Base-by-base conservation (phyloP, 2,797 vertebrate species). In the Aselliscus stoliczkanus region DNA sequence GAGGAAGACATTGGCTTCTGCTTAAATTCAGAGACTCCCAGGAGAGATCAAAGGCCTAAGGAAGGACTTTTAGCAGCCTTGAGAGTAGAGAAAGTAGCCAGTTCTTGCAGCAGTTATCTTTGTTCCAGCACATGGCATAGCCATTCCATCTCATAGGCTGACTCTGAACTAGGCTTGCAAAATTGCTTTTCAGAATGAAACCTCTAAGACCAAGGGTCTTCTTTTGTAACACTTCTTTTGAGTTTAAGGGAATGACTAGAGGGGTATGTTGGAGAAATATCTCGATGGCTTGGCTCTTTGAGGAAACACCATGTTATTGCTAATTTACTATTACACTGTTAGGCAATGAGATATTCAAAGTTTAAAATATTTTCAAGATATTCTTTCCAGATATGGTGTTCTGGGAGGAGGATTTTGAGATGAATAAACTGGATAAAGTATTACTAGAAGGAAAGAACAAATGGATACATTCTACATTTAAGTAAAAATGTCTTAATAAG, bases 1-100 rank as follows among this genome's bases (percentile, higher is more conserved):
- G 99, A 99, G 98, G 99, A 99, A 99, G 98, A 99, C 99, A 99
- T 99, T 98, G 99, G 98, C 98, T 96, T 98, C 97, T 97, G 98
- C 97, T 98, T 97, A 97, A 98, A 97, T 98, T 97, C 90, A 15
- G 98, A 97, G 98, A 98, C 98, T 98, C 98, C 99, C 98, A 97
- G 90, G 96, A 98, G 98, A 98, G 98, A 99, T 99, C 99, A 99
- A 99, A 99, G 99, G 92, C 96, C 77, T 94, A 44, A 56, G 58
- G 11, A 67, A 97, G 96, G 82, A 73, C 87, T 97, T 98, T 98
- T 98, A 98, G 98, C 98, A 98, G 98, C 98, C 98, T 73, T 67
- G 97, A 98, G 98, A 98, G 98, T 97, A 98, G 98, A 98, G 98
- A 99, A 99, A 98, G 98, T 98, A 98, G 98, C 95, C 94, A 94